Base-by-base conservation (phyloP, 1,140 invertebrate genomes). In the Acyrthosiphon pisum region DNA sequence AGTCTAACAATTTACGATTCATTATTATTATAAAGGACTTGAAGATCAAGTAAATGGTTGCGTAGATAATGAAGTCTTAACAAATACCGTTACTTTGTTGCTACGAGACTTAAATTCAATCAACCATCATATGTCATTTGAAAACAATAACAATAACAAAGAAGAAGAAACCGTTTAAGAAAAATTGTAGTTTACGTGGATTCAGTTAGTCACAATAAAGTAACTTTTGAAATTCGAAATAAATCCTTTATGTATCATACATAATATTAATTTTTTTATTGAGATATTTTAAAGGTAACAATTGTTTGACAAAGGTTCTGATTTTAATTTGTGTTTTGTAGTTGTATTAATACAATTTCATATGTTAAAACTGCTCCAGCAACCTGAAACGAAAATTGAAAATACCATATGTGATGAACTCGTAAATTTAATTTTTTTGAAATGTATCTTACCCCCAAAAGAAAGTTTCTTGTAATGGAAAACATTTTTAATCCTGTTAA, bases 351-450 rank as follows among this genome's bases (percentile, higher is more conserved):
- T 81, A 97, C 96, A 20, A 97, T 95, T 94, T 97, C 97, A 94
- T 97, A 97, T 23, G 97, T 97, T 2, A 97, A 96, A 90, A 97
- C 97, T 18, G 97, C 97, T 76, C 97, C 96, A 56, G 96, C 96
- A 60, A 97, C 96, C 97, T 97, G 94, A 94, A 96, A 96, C 94
- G 94, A 41, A 93, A 94, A 93, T 93, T 86, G 93, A 83, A 91
- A 48, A 46, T 26, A 35, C 8, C 50, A 35, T 50, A 20, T n/a
- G n/a, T 30, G 8, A 60, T 30, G 3, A n/a, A 20, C 60, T 76
- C 6, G 6, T n/a, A 76, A 76, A 6, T 76, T n/a, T 76, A 11
- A 11, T 18, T 1, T n/a, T 76, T 53, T 6, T 46, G 30, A 44
- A 88, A 35, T 48, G 9, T 41, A 48, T 94, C 94, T 94, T 94